A percentile compares a stretch with the other conserved stretches of the same genome.
These are phyloP conservation scores for Rhynchotus rufescens DNA, from an alignment of 2,797 vertebrate species.

Conservation along the genomic window DNA sequence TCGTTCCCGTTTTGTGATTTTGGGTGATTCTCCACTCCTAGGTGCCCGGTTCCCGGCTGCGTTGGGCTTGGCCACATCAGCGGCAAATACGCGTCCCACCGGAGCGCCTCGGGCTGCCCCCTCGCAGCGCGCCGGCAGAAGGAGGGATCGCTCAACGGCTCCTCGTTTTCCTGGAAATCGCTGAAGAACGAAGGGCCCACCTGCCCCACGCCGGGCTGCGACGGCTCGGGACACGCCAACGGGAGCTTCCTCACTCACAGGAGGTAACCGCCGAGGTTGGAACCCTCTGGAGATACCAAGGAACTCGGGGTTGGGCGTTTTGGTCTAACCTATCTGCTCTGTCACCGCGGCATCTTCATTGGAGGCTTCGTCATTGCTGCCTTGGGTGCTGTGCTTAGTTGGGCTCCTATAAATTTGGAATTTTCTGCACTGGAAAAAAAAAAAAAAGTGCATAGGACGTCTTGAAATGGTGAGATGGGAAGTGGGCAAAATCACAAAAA, in stretches of 20 bases:
- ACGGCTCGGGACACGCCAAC: conserved; percentile 95
- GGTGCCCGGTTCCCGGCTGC: conserved; percentile 96
- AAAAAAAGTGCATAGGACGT: neutral
- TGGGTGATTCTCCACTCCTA: conserved; percentile 54
- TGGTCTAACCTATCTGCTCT: neutral
- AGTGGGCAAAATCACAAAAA: neutral
- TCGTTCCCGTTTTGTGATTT: neutral
- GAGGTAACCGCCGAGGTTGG: conserved; percentile 79
- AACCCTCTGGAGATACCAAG: too few relatives aligned
- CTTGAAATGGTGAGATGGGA: neutral
- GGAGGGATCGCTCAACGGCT: conserved; percentile 92
- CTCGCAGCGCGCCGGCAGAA: conserved; percentile 95
- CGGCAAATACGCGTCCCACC: conserved; percentile 96
- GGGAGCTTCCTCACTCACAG: conserved; percentile 98
- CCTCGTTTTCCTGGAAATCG: conserved; percentile 95
- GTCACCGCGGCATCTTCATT: fast-evolving
- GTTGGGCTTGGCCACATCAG: conserved; percentile 98
- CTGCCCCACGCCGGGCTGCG: conserved; percentile 95
- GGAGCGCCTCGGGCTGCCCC: conserved; percentile 95
- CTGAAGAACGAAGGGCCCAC: conserved; percentile 94
- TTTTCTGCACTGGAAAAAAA: neutral
- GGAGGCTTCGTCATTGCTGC: fast-evolving
- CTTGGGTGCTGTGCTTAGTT: neutral
- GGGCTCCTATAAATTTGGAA: neutral
- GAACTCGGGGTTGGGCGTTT: neutral